These are phyloP conservation scores for Umimayanthus kanabou DNA, from an alignment of 92 coral and sea anemone genomes.

Conservation along the genomic window DNA sequence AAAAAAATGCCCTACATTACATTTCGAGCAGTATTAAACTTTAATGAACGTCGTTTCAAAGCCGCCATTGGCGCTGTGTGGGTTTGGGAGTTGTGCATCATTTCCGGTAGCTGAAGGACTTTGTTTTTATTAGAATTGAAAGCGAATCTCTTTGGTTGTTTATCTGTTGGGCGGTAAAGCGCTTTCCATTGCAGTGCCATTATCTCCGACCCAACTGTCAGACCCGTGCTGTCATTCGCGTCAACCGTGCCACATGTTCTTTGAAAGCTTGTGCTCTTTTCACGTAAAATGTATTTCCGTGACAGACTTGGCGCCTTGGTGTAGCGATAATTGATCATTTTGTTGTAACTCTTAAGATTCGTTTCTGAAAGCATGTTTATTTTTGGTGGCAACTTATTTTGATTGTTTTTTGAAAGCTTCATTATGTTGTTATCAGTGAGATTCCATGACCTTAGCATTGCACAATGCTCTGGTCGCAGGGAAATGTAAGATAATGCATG, in stretches of 20 bases:
- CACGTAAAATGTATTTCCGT: not conserved
- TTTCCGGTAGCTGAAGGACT: not conserved
- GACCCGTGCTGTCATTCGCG: not conserved
- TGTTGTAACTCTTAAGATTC: not conserved
- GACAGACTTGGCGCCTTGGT: not conserved
- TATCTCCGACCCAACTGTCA: not conserved
- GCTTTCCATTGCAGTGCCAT: not conserved
- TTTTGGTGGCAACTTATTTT: slow-evolving; percentile 14
- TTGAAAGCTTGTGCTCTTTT: not conserved
- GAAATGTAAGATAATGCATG: not conserved
- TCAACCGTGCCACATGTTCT: not conserved
- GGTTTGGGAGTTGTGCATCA: not conserved
- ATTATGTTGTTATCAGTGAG: slow-evolving; percentile 11
- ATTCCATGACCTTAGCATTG: not conserved
- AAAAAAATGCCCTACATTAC: not conserved
- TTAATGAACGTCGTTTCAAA: not conserved
- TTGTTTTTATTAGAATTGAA: not conserved
- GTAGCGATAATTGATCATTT: not conserved
- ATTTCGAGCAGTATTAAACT: not conserved
- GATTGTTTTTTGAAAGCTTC: not conserved
- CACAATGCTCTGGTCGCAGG: not conserved
- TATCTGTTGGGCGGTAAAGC: not conserved
- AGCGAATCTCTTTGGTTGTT: not conserved
- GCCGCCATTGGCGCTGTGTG: not conserved
- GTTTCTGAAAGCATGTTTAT: not conserved